Percentiles rank a stretch among this genome's conserved stretches.
phyloP scores from a whole-genome alignment of 1,140 invertebrate species.

The Catajapyx aquilonaris region DNA sequence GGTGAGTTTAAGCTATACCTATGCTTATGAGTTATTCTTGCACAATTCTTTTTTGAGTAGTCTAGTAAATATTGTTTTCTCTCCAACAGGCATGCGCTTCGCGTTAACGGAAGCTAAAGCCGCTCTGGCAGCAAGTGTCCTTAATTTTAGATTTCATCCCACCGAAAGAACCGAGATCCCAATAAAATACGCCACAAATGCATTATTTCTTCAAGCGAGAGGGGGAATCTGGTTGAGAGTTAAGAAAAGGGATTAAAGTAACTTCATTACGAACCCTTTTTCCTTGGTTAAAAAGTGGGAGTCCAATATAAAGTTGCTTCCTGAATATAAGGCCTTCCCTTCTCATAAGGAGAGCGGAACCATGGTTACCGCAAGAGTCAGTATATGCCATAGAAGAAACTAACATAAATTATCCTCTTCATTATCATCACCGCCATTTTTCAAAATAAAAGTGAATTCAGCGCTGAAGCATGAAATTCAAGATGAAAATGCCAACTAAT shows the following conservation, averaged over 20 bases:
- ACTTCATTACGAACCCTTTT: background rate
- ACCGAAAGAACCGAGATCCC: slow-evolving; percentile 8
- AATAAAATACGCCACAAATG: slow-evolving; percentile 3
- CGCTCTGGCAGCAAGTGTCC: background rate
- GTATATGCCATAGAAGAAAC: too few species aligned
- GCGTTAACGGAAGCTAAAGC: slow-evolving; percentile 7
- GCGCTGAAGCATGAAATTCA: too few species aligned
- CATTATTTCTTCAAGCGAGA: background rate
- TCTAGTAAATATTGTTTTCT: too few species aligned
- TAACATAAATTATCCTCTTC: too few species aligned
- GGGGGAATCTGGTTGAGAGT: slow-evolving; percentile 6
- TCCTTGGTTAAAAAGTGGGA: too few species aligned
- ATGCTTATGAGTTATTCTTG: background rate
- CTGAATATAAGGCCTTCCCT: too few species aligned
- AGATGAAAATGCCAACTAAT: too few species aligned
- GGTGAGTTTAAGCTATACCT: slow-evolving; percentile 1
- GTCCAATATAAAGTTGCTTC: too few species aligned
- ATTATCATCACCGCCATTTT: too few species aligned
- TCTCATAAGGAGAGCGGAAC: too few species aligned
- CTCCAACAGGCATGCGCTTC: slow-evolving; percentile 10
- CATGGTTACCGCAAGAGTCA: too few species aligned
- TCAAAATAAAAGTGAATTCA: too few species aligned
- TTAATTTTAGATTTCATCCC: slow-evolving; percentile 7
- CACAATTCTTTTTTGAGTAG: background rate
- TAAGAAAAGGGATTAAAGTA: background rate